phyloP scores from a whole-genome alignment of 2,797 vertebrate genomes.

The Phalanger gymnotis region DNA sequence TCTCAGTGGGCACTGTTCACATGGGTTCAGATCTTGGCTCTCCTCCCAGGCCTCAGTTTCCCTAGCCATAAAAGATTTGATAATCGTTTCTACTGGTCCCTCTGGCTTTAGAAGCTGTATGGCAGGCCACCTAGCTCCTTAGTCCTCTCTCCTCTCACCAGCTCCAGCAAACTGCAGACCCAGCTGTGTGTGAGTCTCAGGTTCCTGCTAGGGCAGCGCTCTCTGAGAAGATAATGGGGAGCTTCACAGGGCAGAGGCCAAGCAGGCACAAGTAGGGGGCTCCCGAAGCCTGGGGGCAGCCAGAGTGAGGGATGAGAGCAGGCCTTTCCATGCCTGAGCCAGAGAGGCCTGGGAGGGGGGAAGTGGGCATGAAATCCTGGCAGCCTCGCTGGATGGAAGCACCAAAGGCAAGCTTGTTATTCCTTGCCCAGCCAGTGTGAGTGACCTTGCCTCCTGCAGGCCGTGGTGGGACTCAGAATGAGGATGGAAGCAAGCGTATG shows the following conservation, averaged over 20 bases:
- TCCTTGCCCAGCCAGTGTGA: neutral
- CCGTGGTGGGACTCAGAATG: neutral
- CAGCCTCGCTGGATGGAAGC: neutral
- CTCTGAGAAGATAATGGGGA: neutral
- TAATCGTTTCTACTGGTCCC: too few species aligned
- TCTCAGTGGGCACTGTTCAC: too few species aligned
- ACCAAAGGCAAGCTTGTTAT: neutral
- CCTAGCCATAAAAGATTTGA: neutral
- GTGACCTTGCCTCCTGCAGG: neutral
- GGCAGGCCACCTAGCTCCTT: neutral
- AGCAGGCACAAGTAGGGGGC: neutral
- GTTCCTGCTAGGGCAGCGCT: too few species aligned
- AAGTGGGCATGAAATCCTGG: neutral
- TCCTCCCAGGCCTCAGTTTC: neutral
- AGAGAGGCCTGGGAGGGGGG: too few species aligned
- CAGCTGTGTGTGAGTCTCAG: too few species aligned
- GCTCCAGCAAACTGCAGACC: neutral
- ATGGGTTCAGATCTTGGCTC: neutral
- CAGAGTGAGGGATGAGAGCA: too few species aligned
- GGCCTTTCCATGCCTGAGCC: too few species aligned
- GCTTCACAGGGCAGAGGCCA: neutral
- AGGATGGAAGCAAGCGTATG: neutral
- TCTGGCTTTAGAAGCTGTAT: too few species aligned
- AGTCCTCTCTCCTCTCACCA: too few species aligned
- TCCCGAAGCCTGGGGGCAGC: accelerated